phyloP scores from a whole-genome alignment of 2,113 vertebrate genomes.

The Cottus gobio region DNA sequence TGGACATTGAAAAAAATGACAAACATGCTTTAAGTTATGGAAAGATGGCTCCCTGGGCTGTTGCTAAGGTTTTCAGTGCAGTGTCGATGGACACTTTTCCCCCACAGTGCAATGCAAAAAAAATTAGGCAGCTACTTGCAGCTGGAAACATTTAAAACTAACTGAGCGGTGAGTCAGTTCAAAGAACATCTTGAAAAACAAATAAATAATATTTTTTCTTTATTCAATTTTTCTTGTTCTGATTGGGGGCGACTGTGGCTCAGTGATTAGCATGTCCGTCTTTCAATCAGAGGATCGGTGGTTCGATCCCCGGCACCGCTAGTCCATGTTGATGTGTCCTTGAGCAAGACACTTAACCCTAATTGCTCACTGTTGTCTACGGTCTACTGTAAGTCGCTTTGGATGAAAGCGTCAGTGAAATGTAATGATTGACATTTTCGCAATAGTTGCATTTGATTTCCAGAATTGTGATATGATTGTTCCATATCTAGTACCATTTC shows the following conservation, averaged over 20 bases:
- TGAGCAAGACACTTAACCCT: too few relatives aligned
- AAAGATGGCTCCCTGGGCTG: background rate
- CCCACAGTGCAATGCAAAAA: background rate
- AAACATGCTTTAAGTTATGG: background rate
- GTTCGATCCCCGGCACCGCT: too few relatives aligned
- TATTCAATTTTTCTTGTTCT: background rate
- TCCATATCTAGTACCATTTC: background rate
- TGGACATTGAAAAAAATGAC: background rate
- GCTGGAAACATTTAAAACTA: slow-evolving; percentile 26
- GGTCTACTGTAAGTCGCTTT: too few relatives aligned
- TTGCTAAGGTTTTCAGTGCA: background rate
- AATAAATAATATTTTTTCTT: background rate
- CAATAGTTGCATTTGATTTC: background rate
- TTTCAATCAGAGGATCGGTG: too few relatives aligned
- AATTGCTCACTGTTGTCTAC: too few relatives aligned
- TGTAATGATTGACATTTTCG: too few relatives aligned
- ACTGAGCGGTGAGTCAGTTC: slow-evolving; percentile 13
- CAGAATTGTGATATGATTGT: background rate
- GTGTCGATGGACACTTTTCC: background rate
- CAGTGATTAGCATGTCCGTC: too few relatives aligned
- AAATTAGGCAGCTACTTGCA: background rate
- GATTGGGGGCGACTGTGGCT: too few relatives aligned
- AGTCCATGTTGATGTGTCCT: too few relatives aligned
- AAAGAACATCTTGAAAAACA: slow-evolving; percentile 34
- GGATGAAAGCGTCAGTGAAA: too few relatives aligned